Base-by-base conservation (phyloP, 2,113 vertebrate genomes). In the Hoplias malabaricus region DNA sequence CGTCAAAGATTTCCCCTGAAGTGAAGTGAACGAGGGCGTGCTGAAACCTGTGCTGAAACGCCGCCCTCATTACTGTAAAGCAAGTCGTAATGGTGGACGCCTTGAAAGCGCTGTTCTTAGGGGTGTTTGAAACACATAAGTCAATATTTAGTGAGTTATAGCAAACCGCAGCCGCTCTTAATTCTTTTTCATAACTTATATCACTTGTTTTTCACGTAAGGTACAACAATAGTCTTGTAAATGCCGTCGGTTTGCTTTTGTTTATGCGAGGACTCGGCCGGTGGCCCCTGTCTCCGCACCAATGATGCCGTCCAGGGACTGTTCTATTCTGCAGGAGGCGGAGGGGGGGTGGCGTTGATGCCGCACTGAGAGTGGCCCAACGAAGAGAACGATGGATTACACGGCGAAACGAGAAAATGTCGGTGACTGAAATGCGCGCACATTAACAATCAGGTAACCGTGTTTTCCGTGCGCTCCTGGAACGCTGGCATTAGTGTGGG, bases 391-490 rank as follows among this genome's bases (percentile, higher is more conserved):
- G 91, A 80, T 90, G 83, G 84, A 85, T 87, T 89, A 81, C 83
- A 75, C 82, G 87, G 83, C 38, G 84, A 87, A 81, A 75, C 70
- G 87, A 34, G 27, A 63, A 63, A 36, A 63, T 63, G 59, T 78
- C 86, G 79, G 75, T 77, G 87, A 84, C 84, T 89, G 86, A 75
- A 86, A 91, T 92, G 89, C 84, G 82, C 86, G 86, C 90, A 87
- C 46, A 87, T 86, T 91, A 92, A 90, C 90, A 93, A 92, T 91
- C 93, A 92, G 91, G 92, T 93, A 92, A 90, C 62, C 54, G 63
- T 43, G n/a, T 69, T 43, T 19, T 5, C 29, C 67, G 81, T 83
- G 76, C 77, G 76, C 73, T 33, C 33, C n/a, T n/a, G 29, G 80
- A 42, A 69, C 66, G 61, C 70, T 42, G 42, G 66, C 31, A 36